These are phyloP conservation scores for Lanistes nyassanus DNA, from an alignment of 1,140 invertebrate genomes.

Conservation along the genomic window DNA sequence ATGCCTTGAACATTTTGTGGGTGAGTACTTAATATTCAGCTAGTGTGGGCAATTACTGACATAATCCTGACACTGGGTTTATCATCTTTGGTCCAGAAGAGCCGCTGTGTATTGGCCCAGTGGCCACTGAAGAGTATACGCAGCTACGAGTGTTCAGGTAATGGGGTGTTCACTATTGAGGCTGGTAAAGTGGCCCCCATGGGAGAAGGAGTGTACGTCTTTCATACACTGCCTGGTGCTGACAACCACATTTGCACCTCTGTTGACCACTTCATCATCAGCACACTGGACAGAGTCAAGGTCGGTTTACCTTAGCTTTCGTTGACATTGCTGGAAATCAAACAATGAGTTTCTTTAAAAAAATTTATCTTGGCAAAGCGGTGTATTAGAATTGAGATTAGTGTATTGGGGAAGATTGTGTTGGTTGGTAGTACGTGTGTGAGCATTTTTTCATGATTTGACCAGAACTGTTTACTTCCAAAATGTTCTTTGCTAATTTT, in stretches of 20 bases:
- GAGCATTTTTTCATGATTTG: no score
- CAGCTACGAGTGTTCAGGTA: slow-evolving; percentile 54
- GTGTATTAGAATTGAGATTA: no score
- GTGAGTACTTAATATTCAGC: no score
- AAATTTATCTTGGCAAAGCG: no score
- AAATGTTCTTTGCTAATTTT: no score
- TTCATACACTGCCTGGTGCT: slow-evolving; percentile 43
- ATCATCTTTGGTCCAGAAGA: slow-evolving; percentile 36
- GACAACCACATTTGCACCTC: slow-evolving; percentile 57
- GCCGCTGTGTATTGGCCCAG: slow-evolving; percentile 53
- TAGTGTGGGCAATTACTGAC: no score
- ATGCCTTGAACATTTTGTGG: no score
- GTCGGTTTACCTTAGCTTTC: slow-evolving; percentile 28
- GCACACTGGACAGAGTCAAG: slow-evolving; percentile 53
- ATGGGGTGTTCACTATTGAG: slow-evolving; percentile 53
- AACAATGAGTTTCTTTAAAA: no score
- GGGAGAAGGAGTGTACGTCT: slow-evolving; percentile 59
- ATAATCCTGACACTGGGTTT: background rate
- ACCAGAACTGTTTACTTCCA: no score
- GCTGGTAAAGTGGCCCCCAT: slow-evolving; percentile 58
- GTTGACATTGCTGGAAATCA: no score
- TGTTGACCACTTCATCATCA: slow-evolving; percentile 56
- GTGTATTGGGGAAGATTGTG: no score
- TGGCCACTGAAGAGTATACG: slow-evolving; percentile 63
- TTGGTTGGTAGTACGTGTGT: no score